phyloP scores from a whole-genome alignment of 2,113 vertebrate genomes.

The Australoheros scitulus region DNA sequence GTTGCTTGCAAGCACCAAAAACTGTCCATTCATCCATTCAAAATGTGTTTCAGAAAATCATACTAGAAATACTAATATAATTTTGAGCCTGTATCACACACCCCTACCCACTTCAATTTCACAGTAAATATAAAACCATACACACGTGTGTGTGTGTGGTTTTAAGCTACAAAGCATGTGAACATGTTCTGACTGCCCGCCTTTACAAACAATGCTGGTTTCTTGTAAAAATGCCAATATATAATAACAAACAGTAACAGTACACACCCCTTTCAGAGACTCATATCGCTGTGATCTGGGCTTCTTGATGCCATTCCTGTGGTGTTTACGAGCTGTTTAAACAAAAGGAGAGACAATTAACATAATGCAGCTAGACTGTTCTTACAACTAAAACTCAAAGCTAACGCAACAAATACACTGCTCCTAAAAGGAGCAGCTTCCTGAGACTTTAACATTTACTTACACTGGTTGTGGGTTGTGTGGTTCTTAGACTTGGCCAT shows the following conservation, averaged over 20 bases:
- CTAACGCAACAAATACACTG: background rate
- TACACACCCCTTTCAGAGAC: constrained; percentile 87
- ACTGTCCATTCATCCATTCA: no score
- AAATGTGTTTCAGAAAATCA: no score
- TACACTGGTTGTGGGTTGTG: constrained; percentile 98
- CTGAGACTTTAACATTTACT: constrained; percentile 65
- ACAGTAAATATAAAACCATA: background rate
- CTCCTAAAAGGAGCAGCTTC: background rate
- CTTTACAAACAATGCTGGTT: background rate
- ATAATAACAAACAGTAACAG: background rate
- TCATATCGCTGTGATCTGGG: constrained; percentile 90
- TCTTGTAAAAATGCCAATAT: rapidly evolving
- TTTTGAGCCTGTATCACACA: no score
- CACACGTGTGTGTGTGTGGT: background rate
- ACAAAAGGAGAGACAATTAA: background rate
- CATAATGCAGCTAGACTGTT: background rate
- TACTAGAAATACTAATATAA: no score
- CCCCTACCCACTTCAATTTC: background rate
- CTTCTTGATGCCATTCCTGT: constrained; percentile 98
- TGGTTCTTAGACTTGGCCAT: constrained; percentile 99
- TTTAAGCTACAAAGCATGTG: background rate
- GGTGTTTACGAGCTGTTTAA: constrained; percentile 91
- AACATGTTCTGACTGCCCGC: background rate
- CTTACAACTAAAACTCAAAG: background rate
- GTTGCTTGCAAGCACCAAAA: background rate